Conservation (phyloP, 2,888 invertebrate genomes). For the Spodoptera exigua region DNA sequence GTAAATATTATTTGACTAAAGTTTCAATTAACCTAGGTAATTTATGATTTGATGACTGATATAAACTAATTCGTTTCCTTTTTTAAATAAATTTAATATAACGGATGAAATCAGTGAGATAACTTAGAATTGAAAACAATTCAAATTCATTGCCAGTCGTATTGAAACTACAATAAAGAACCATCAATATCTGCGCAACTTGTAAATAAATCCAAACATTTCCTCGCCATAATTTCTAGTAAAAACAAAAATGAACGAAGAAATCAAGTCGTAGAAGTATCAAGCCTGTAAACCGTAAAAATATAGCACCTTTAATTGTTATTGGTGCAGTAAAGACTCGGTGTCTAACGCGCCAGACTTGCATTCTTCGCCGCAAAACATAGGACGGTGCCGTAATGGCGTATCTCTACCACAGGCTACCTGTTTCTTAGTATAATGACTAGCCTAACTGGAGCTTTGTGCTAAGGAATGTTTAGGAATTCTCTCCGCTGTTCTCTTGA, state of each 20-base stretch:
- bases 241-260: constrained; percentile 8
- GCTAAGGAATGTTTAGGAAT: constrained; percentile 67
- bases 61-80: too few relatives aligned
- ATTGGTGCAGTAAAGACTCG: constrained; percentile 40
- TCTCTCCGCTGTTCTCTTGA: constrained; percentile 33
- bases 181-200: constrained; percentile 28
- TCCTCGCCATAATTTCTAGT: constrained; percentile 15
- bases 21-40: constrained; percentile 2
- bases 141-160: constrained; percentile 1
- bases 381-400: constrained; percentile 48
- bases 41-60: too few relatives aligned
- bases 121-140: too few relatives aligned
- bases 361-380: constrained; percentile 54
- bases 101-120: too few relatives aligned
- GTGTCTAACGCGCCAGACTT: constrained; percentile 32
- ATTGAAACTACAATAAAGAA: constrained; percentile 19
- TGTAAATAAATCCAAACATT: constrained; percentile 8
- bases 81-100: too few relatives aligned
- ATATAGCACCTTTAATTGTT: constrained; percentile 51
- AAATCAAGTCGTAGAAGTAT: background rate
- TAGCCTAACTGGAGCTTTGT: constrained; percentile 76
- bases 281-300: constrained; percentile 38
- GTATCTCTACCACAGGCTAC: constrained; percentile 65
- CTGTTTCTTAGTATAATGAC: constrained; percentile 80
- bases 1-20: constrained; percentile 5